Evolutionary conservation across 2,113 vertebrate species (phyloP).

Genomic region (Telmatochromis brichardi): DNA sequence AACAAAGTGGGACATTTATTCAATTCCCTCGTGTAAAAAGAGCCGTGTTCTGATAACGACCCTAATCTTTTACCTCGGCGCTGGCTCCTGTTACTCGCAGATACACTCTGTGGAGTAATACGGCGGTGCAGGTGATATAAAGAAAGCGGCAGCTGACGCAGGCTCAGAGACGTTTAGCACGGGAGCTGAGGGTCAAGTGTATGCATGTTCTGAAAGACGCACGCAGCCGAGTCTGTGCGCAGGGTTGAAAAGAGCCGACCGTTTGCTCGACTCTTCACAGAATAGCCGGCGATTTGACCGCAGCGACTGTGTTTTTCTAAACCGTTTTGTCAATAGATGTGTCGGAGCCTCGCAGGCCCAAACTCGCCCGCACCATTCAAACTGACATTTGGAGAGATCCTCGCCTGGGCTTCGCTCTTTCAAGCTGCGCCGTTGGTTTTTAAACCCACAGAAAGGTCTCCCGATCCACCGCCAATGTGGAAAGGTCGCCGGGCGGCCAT

Average conservation of each 20-base stretch:
- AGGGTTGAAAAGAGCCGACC: neutral
- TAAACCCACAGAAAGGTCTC: constrained; percentile 41
- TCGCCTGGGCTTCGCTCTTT: constrained; percentile 47
- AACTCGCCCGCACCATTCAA: constrained; percentile 51
- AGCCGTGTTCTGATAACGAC: neutral
- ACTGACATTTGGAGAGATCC: constrained; percentile 69
- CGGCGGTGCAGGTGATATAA: neutral
- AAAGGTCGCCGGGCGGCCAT: constrained; percentile 51
- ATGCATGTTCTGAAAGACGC: neutral
- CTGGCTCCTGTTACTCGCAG: constrained; percentile 9
- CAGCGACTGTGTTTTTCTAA: constrained; percentile 42
- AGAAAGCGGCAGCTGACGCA: neutral
- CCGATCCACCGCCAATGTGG: constrained; percentile 28
- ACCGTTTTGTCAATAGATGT: constrained; percentile 40
- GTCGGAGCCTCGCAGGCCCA: constrained; percentile 50
- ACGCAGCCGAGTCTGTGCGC: neutral
- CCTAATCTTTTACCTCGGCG: neutral
- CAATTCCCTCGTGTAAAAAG: neutral
- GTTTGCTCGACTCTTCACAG: neutral
- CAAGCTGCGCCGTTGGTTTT: constrained; percentile 9
- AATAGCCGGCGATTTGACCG: constrained; percentile 31
- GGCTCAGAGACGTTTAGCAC: neutral
- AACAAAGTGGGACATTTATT: neutral
- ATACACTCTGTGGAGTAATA: neutral
- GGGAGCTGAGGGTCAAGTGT: neutral